phyloP scores from a whole-genome alignment of 2,113 vertebrate species.

The Motacilla alba region DNA sequence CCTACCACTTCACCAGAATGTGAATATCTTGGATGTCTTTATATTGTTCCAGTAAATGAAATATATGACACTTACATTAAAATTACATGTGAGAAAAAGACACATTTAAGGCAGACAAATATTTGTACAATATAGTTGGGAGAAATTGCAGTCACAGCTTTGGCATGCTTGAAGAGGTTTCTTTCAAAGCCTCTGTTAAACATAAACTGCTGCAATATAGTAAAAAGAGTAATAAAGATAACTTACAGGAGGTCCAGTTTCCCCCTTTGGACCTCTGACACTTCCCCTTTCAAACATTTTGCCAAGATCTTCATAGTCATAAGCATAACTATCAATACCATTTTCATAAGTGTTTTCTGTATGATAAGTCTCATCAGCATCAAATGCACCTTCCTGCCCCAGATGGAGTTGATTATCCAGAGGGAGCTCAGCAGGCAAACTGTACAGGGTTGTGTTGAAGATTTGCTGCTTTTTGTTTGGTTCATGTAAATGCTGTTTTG shows the following conservation, averaged over 20 bases:
- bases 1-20: constrained; percentile 4
- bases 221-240: constrained; percentile 36
- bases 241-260: constrained; percentile 91
- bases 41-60: not conserved
- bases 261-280: constrained; percentile 89
- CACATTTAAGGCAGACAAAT: constrained; percentile 24
- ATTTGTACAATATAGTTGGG: not conserved
- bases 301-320: constrained; percentile 85
- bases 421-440: constrained; percentile 40
- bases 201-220: not conserved
- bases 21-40: not conserved
- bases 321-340: constrained; percentile 80
- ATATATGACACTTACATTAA: constrained; percentile 12
- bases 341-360: constrained; percentile 74
- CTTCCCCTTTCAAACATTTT: constrained; percentile 82
- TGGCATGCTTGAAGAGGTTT: not conserved
- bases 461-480: constrained; percentile 64
- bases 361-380: constrained; percentile 46
- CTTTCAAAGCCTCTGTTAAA: constrained; percentile 22
- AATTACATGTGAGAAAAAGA: not conserved
- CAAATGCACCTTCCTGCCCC: constrained; percentile 67
- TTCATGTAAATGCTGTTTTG: constrained; percentile 49
- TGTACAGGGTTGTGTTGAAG: constrained; percentile 78
- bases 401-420: constrained; percentile 68
- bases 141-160: constrained; percentile 18